phyloP scores from a whole-genome alignment of 2,888 invertebrate species.

The Entomobrya multifasciata region DNA sequence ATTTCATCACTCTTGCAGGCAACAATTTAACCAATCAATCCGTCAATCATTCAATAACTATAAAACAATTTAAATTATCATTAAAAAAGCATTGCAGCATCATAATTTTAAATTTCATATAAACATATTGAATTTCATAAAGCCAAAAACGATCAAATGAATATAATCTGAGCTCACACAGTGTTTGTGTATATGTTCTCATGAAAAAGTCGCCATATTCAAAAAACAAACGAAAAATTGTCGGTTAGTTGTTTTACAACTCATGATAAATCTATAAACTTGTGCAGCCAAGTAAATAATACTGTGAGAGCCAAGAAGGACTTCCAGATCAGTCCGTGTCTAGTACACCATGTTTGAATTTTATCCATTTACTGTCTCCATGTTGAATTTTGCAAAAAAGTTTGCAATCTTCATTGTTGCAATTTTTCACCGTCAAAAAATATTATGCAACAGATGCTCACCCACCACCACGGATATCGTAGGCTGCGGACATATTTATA shows the following conservation, averaged over 20 bases:
- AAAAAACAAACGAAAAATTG: too few species aligned
- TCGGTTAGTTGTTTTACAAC: neutral
- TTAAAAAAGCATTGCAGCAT: too few species aligned
- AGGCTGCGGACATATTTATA: slow-evolving; percentile 1
- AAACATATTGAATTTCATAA: too few species aligned
- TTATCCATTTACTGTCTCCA: slow-evolving; percentile 51
- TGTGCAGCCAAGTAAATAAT: neutral
- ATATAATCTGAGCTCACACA: too few species aligned
- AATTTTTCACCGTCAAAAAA: slow-evolving; percentile 23
- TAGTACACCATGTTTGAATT: slow-evolving; percentile 66
- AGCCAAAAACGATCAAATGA: too few species aligned
- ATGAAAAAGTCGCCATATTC: neutral
- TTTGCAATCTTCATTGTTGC: slow-evolving; percentile 64
- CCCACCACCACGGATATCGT: neutral
- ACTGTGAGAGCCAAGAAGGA: neutral
- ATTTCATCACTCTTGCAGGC: too few species aligned
- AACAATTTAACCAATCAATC: too few species aligned
- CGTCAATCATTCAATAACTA: too few species aligned
- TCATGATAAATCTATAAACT: neutral
- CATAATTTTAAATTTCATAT: too few species aligned
- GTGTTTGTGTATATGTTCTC: too few species aligned
- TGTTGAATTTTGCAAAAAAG: slow-evolving; percentile 64
- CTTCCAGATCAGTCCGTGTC: neutral
- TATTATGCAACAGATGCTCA: slow-evolving; percentile 27
- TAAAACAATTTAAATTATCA: too few species aligned